Evolutionary conservation across 2,113 vertebrate genomes (phyloP), one percentile per base, ranked within the genome.

Genomic region (Agelaius phoeniceus): DNA sequence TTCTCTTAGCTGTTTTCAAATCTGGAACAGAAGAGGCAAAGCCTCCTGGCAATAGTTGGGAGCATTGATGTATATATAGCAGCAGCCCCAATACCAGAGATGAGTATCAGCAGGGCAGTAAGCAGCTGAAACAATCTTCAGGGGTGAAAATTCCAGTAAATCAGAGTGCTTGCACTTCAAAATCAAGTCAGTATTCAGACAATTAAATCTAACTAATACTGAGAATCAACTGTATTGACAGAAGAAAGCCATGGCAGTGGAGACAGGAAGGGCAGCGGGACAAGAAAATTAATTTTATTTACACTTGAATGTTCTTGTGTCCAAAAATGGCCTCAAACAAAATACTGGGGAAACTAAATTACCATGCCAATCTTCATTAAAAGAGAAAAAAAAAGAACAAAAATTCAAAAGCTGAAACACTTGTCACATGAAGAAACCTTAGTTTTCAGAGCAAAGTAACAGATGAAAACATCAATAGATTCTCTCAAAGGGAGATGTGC

Each of bases 61-160:
- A 15, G 24, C 15, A 15, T 3, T 48, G 55, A n/a, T 7, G 1
- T 22, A 27, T 2, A 73, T 6, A 15, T 0, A 35, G 24, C 3
- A 46, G 65, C 22, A 78, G 48, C 9, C 48, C 8, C 9, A 4
- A 76, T 6, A 41, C 0, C 1, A 46, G 11, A 5, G 3, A 7
- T 6, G 51, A 82, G 5, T 24, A 66, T 27, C 65, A 72, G 37
- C 31, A 62, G 16, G 19, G 37, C 10, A 78, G n/a, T 10, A 61
- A 49, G n/a, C 4, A 30, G 27, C 10, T 82, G 35, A 71, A 74
- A 16, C 4, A 31, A 54, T 12, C 39, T 46, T 63, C 3, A 52
- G 37, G 17, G 5, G 11, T 18, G 6, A 44, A 75, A 67, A 76
- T 43, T 85, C 28, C 54, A 86, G 9, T 15, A 79, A 55, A 17